phyloP scores from a whole-genome alignment of 2,888 invertebrate species.

The Cosmorhoe ocellata region DNA sequence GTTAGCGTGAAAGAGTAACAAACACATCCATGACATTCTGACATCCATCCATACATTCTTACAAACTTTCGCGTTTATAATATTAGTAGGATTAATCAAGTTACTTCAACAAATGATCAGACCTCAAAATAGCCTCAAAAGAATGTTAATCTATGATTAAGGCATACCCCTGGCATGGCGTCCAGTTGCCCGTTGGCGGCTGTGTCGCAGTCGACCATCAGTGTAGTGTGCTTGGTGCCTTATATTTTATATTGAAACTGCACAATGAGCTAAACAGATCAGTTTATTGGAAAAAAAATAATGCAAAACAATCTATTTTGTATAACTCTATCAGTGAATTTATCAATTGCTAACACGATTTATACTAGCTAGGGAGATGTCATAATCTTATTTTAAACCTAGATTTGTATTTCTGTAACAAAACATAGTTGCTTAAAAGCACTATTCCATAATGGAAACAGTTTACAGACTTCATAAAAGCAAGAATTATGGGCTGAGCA shows the following conservation, averaged over 20 bases:
- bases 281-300: conserved; percentile 14
- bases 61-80: too few relatives aligned
- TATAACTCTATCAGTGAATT: conserved; percentile 24
- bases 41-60: too few relatives aligned
- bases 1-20: too few relatives aligned
- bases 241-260: conserved; percentile 2
- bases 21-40: too few relatives aligned
- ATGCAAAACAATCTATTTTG: conserved; percentile 17
- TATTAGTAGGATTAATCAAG: too few relatives aligned
- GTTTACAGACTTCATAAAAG: neutral
- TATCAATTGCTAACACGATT: conserved; percentile 14
- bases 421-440: neutral
- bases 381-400: neutral
- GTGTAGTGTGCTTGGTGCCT: too few relatives aligned
- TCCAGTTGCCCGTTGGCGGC: too few relatives aligned
- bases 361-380: conserved; percentile 5
- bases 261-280: neutral
- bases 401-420: neutral
- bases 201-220: too few relatives aligned
- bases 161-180: too few relatives aligned
- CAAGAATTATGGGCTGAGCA: neutral
- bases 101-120: too few relatives aligned
- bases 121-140: too few relatives aligned
- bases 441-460: neutral
- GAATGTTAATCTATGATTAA: too few relatives aligned